Conservation (phyloP, 35 echinoderm and acorn worm genomes). For the Diadema setosum region DNA sequence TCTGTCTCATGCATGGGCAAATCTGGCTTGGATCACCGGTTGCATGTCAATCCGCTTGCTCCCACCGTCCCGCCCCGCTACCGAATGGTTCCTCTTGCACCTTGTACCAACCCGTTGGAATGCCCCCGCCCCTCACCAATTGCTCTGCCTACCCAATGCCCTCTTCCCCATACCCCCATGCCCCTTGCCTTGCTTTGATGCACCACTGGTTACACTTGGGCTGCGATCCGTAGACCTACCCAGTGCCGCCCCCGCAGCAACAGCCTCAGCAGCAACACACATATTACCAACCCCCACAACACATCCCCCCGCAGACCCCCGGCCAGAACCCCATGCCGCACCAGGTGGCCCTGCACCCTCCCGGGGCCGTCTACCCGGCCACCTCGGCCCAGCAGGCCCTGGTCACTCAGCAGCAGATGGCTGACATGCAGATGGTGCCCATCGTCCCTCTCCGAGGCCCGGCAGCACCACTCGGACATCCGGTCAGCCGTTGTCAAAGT, state of each 20-base stretch:
- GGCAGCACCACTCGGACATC: slow-evolving; percentile 84
- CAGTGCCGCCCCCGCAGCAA: slow-evolving; percentile 21
- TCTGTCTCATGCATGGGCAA: slow-evolving; percentile 6
- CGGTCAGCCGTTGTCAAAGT: slow-evolving; percentile 66
- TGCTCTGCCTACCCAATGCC: not conserved
- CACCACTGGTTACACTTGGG: not conserved
- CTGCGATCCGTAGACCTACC: not conserved
- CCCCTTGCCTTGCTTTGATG: not conserved
- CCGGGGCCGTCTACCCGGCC: slow-evolving; percentile 24
- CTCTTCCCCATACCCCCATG: not conserved
- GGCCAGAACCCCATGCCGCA: not conserved
- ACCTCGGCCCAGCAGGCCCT: slow-evolving; percentile 7
- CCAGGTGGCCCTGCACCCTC: not conserved
- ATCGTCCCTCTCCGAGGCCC: slow-evolving; percentile 77
- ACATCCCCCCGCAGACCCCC: slow-evolving; percentile 20
- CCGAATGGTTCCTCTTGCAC: not conserved
- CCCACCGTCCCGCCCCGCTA: not conserved
- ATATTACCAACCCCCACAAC: slow-evolving; percentile 22
- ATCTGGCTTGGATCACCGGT: not conserved
- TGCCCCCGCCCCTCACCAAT: not conserved
- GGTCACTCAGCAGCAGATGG: slow-evolving; percentile 31
- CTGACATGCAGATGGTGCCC: slow-evolving; percentile 38
- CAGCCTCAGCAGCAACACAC: slow-evolving; percentile 26
- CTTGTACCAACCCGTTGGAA: not conserved
- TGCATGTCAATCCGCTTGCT: not conserved